A percentile compares a stretch with the other conserved stretches of the same genome.
Conservation (phyloP, 2,797 vertebrate genomes). For the Sparidentex hasta region DNA sequence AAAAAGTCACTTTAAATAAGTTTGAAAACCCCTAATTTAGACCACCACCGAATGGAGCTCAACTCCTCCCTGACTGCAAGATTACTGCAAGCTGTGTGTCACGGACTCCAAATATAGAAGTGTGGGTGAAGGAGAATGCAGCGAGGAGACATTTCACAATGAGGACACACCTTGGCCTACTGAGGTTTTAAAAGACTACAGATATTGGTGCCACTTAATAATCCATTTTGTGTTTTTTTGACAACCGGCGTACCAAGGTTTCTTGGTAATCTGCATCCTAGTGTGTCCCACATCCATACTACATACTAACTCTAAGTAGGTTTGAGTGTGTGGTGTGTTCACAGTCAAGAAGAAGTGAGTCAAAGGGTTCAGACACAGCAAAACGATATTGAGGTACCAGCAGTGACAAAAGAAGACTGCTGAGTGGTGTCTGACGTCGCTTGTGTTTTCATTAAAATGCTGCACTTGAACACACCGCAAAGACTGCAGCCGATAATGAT, state of each 20-base stretch:
- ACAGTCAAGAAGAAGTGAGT: too few species aligned
- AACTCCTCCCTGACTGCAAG: conserved; percentile 40
- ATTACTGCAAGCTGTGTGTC: conserved; percentile 53
- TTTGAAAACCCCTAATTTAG: conserved; percentile 18
- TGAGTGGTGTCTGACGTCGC: too few species aligned
- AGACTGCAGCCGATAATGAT: too few species aligned
- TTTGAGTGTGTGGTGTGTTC: background rate
- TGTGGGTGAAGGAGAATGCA: conserved; percentile 49
- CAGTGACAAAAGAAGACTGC: too few species aligned
- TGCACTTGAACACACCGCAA: too few species aligned
- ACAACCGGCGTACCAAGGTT: background rate
- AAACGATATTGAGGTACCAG: too few species aligned
- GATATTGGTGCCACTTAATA: background rate
- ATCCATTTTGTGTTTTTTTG: background rate
- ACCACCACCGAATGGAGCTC: conserved; percentile 3
- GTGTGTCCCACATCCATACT: background rate
- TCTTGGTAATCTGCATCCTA: background rate
- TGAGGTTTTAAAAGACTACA: conserved; percentile 16
- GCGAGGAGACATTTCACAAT: conserved; percentile 34
- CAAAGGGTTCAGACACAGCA: too few species aligned
- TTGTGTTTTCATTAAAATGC: too few species aligned
- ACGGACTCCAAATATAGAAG: conserved; percentile 61
- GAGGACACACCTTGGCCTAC: conserved; percentile 57
- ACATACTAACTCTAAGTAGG: background rate
- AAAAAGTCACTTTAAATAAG: background rate